Evolutionary conservation across 2,113 vertebrate genomes (phyloP), one percentile per base, ranked within the genome.

Genomic region (Delphinapterus leucas): DNA sequence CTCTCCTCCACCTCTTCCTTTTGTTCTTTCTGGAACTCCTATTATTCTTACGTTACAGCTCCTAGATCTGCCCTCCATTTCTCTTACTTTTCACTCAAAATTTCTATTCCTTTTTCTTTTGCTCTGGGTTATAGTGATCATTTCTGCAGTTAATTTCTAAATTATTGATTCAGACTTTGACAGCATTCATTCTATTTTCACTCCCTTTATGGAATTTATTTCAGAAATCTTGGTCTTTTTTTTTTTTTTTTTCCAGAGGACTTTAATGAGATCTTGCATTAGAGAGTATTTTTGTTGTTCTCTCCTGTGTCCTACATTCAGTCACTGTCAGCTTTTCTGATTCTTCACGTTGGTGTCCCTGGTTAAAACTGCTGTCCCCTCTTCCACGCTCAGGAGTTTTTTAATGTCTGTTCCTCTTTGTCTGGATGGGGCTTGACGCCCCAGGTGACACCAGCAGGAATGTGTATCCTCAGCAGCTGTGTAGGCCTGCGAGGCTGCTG

Each of bases 381-480:
- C 60, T 11, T 20, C 3, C 8, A 7, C 49, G 82, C n/a, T 21
- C 26, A 53, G 47, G 73, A 36, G n/a, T 17, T 82, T 44, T 53
- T 28, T 13, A 61, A 28, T 3, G 12, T n/a, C 61, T 70, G 12
- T 21, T 58, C n/a, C 38, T 86, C 18, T 10, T 53, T 83, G 73
- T 15, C 18, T 73, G 60, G 63, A 31, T 13, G 1, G 25, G 31
- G 36, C 4, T 3, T 36, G 49, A 10, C 23, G 13, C 18, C 15
- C 49, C 33, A 2, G 0, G 10, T 15, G 13, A 26, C 20, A 18
- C 36, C 31, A 17, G 25, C 13, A 44, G 74, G 58, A 13, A 7
- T 36, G 33, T 1, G 0, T 25, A 58, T 74, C 44, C 47, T 60
- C 6, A 0, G 12, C 38, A 2, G 3, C 31, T 58, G 7, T 26